Percentiles rank a stretch among this genome's conserved stretches.
These are phyloP conservation scores for Rhamphomyia laevipes DNA, from an alignment of 2,888 invertebrate species.

Conservation along the genomic window DNA sequence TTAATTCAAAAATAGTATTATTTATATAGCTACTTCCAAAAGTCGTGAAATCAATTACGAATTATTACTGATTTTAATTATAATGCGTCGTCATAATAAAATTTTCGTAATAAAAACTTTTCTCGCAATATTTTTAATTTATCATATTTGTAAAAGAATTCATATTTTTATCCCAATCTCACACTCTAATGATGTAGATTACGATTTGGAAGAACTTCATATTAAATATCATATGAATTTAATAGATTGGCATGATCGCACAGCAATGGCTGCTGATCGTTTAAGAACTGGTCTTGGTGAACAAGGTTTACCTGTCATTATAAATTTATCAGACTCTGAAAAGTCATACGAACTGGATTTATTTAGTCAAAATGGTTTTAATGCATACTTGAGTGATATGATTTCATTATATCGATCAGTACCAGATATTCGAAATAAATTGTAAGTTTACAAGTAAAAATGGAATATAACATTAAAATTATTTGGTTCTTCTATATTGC, in stretches of 20 bases:
- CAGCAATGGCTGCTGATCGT: constrained; percentile 50
- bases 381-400: constrained; percentile 82
- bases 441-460: constrained; percentile 27
- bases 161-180: too few relatives aligned
- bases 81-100: too few relatives aligned
- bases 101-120: too few relatives aligned
- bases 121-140: too few relatives aligned
- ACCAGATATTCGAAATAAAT: constrained; percentile 62
- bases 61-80: too few relatives aligned
- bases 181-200: too few relatives aligned
- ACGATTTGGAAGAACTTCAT: too few relatives aligned
- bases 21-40: too few relatives aligned
- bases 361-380: constrained; percentile 87
- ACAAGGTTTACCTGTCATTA: constrained; percentile 57
- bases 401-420: constrained; percentile 80
- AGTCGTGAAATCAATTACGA: too few relatives aligned
- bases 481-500: neutral
- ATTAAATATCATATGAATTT: too few relatives aligned
- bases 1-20: too few relatives aligned
- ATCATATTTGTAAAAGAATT: too few relatives aligned
- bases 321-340: constrained; percentile 46
- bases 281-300: constrained; percentile 59
- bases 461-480: neutral
- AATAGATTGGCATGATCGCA: constrained; percentile 64
- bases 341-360: constrained; percentile 48